Conservation (phyloP, 1,140 invertebrate species). For the Drosophila virilis region DNA sequence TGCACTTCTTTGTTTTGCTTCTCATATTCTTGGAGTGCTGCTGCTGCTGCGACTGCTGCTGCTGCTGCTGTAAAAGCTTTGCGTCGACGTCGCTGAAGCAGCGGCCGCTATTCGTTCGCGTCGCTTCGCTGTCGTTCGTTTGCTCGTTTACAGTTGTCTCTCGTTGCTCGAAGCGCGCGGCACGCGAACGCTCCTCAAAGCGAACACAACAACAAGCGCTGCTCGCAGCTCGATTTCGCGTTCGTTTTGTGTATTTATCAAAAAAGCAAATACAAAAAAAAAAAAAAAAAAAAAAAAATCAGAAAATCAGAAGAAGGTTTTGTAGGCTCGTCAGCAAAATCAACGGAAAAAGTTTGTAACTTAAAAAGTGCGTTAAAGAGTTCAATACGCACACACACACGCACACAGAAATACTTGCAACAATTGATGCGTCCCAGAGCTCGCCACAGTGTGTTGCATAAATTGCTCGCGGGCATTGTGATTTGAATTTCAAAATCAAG, state of each 20-base stretch:
- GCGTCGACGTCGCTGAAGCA: conserved; percentile 45
- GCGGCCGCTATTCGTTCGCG: conserved; percentile 60
- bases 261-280: conserved; percentile 5
- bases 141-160: conserved; percentile 74
- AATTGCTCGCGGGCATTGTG: conserved; percentile 65
- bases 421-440: conserved; percentile 46
- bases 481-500: conserved; percentile 78
- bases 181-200: conserved; percentile 65
- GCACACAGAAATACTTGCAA: conserved; percentile 18
- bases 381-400: conserved; percentile 26
- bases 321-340: neutral
- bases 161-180: conserved; percentile 76
- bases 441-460: conserved; percentile 59
- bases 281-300: neutral
- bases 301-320: neutral
- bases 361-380: conserved; percentile 55
- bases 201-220: conserved; percentile 37
- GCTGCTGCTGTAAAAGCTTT: conserved; percentile 68
- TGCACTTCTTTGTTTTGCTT: conserved; percentile 80
- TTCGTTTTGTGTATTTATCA: conserved; percentile 60
- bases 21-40: conserved; percentile 65
- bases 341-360: conserved; percentile 8
- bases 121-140: conserved; percentile 65
- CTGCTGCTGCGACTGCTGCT: conserved; percentile 13
- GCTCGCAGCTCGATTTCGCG: conserved; percentile 34